A percentile compares a stretch with the other conserved stretches of the same genome.
Evolutionary conservation across 2,888 invertebrate species (phyloP).

Genomic region (Ophion slaviceki): DNA sequence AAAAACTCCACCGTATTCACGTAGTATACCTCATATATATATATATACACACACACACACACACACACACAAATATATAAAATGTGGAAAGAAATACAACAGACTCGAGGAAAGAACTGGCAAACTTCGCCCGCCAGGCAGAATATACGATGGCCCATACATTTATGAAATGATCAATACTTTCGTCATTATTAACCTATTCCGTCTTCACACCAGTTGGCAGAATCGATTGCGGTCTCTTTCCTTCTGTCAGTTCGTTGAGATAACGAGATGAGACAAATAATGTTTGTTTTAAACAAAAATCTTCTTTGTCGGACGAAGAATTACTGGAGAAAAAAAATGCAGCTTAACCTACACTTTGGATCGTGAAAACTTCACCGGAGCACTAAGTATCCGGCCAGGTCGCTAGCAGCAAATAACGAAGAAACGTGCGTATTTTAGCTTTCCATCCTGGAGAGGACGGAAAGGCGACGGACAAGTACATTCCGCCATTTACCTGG

Average conservation of each 20-base stretch:
- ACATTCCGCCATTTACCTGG: no score
- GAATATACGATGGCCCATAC: not conserved
- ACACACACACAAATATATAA: no score
- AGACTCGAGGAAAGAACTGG: slow-evolving; percentile 6
- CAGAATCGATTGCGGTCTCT: not conserved
- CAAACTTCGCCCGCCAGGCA: slow-evolving; percentile 23
- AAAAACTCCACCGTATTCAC: no score
- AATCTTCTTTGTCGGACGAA: not conserved
- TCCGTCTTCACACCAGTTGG: not conserved
- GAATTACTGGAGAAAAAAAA: not conserved
- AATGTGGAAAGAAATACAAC: slow-evolving; percentile 19
- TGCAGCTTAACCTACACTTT: not conserved
- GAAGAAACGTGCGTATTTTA: no score
- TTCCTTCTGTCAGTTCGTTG: no score
- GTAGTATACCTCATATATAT: no score
- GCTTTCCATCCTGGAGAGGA: no score
- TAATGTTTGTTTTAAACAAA: not conserved
- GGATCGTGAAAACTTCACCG: not conserved
- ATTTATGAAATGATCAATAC: slow-evolving; percentile 21
- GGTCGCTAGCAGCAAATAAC: no score
- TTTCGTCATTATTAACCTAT: slow-evolving; percentile 3
- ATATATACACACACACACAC: no score
- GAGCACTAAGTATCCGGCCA: no score
- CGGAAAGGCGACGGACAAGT: no score
- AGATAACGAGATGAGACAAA: not conserved